These are phyloP conservation scores for Tetramorium simillimum DNA, from an alignment of 1,140 invertebrate species.

Conservation along the genomic window DNA sequence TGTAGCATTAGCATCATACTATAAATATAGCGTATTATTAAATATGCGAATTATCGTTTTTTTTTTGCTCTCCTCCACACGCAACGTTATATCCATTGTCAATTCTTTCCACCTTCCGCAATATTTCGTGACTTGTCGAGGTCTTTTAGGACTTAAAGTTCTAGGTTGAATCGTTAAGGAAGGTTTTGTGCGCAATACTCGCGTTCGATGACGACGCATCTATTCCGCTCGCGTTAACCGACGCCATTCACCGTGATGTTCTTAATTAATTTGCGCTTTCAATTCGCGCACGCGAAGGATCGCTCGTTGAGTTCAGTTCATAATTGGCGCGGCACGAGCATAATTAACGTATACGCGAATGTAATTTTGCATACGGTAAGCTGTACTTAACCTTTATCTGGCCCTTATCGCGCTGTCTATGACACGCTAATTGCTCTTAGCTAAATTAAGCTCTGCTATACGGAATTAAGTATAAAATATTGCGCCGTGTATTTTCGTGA, in stretches of 20 bases:
- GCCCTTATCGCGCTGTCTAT: slow-evolving; percentile 35
- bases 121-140: neutral
- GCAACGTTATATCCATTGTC: neutral
- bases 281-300: slow-evolving; percentile 44
- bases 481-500: slow-evolving; percentile 21
- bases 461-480: slow-evolving; percentile 46
- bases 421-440: slow-evolving; percentile 52
- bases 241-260: slow-evolving; percentile 9
- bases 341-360: slow-evolving; percentile 47
- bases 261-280: slow-evolving; percentile 50
- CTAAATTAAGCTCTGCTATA: slow-evolving; percentile 33
- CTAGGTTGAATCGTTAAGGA: neutral
- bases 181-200: neutral
- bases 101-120: neutral
- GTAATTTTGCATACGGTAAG: slow-evolving; percentile 52
- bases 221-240: slow-evolving; percentile 24
- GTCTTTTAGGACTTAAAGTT: neutral
- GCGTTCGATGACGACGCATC: neutral
- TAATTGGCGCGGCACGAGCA: slow-evolving; percentile 19
- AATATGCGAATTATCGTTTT: neutral
- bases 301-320: slow-evolving; percentile 3
- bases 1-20: neutral
- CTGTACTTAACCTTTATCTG: slow-evolving; percentile 51
- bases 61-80: neutral
- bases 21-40: neutral